phyloP scores from a whole-genome alignment of 2,113 vertebrate genomes.

The Ginglymostoma cirratum region DNA sequence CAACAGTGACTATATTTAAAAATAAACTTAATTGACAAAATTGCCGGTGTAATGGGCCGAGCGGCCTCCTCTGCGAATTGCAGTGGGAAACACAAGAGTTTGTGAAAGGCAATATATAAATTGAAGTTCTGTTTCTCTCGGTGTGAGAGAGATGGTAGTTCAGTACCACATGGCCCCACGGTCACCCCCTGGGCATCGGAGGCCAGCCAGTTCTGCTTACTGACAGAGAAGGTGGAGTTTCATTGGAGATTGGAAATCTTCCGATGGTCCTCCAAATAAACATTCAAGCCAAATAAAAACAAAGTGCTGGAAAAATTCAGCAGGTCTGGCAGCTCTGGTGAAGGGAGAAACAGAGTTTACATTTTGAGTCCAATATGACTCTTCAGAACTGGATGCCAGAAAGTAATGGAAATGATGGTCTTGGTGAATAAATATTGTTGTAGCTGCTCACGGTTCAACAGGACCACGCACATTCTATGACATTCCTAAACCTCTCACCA shows the following conservation, averaged over 20 bases:
- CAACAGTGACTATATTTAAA: background rate
- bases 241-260: background rate
- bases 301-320: background rate
- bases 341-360: background rate
- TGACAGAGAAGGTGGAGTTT: background rate
- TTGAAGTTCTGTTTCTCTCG: background rate
- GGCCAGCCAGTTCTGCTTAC: background rate
- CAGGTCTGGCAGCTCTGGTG: background rate
- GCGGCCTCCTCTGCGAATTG: background rate
- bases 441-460: background rate
- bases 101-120: background rate
- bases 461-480: background rate
- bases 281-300: background rate
- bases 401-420: background rate
- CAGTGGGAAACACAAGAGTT: background rate
- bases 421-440: background rate
- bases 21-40: background rate
- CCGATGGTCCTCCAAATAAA: background rate
- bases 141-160: background rate
- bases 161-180: background rate
- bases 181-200: background rate
- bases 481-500: background rate
- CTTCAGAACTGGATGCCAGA: background rate
- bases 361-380: background rate
- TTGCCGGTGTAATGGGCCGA: no score